Base-by-base conservation (phyloP, 1,140 invertebrate species). In the Zeugodacus cucurbitae region DNA sequence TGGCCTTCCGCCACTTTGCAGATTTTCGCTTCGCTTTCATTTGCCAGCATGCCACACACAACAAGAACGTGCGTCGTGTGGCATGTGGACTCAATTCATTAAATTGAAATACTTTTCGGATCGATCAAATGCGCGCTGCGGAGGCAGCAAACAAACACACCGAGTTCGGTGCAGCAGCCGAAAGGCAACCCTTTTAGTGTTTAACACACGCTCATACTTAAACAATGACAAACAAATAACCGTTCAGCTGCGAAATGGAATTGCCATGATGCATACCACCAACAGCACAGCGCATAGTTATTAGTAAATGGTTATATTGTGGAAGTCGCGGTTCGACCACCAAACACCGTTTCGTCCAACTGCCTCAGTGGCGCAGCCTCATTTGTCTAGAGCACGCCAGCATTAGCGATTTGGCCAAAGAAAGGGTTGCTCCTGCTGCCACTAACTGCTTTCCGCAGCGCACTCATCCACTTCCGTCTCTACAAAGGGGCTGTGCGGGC, bases 41-140 rank as follows among this genome's bases (percentile, higher is more conserved):
- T 82, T 48, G 41, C 74, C 74, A 48, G 74, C 74, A 82, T 82
- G 41, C 74, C 74, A 82, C 41, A n/a, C n/a, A n/a, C n/a, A n/a
- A n/a, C n/a, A 82, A n/a, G 41, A 82, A 82, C 74, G 74, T 82
- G 74, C 41, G 74, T 26, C 74, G 74, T 82, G 41, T 82, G 48
- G 85, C 85, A 86, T 86, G 85, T 86, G 85, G 85, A 86, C 85
- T 86, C 85, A 86, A 86, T 86, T 86, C 85, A 86, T 86, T 86
- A 86, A 86, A 29, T 86, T 86, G 85, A 86, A 86, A 86, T 86
- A 86, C 57, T 86, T 86, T 86, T 86, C 34, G 34, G 85, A 86
- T 86, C 85, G 85, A 86, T 86, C 85, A 86, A 59, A 82, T 48
- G 74, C 74, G 41, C 10, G 26, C 41, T 26, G 74, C 4, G n/a